Evolutionary conservation across 2,888 invertebrate species (phyloP), one percentile per base, ranked within the genome.

Genomic region (Oeneis ivallda): DNA sequence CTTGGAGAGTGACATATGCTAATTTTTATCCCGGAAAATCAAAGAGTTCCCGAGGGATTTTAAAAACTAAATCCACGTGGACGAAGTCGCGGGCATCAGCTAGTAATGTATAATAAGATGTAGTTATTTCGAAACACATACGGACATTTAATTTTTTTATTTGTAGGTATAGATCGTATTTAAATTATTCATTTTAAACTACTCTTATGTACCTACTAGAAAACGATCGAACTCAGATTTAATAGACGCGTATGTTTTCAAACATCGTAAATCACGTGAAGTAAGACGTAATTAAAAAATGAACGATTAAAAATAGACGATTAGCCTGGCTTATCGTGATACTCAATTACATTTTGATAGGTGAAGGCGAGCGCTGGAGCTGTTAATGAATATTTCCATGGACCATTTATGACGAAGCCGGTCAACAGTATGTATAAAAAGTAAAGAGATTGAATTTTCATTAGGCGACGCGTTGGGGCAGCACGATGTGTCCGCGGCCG

Each of bases 391-490:
- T 72, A 75, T 79, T 81, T 78, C 75, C 74, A 80, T 81, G 79
- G 80, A 79, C 75, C 76, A 76, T 80, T 79, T 76, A 76, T 80
- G 79, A 79, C 76, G 76, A 62, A 71, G 73, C 65, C 66, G 67
- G 73, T 81, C 81, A 78, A 73, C 80, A 77, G 79, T 73, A 73
- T 73, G 70, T 78, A 76, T 76, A 76, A 79, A 85, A 87, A 85
- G 84, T 79, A 82, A 83, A 85, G 77, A 84, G 87, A 89, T 87
- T 79, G 87, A 85, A 86, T 89, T 90, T 90, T 90, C 91, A 92
- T 90, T 90, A 91, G 85, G 81, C 80, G 85, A 88, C 85, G 91
- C 88, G 88, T 87, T 84, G 84, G 86, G 83, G 90, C 89, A 89
- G 90, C 85, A 87, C 90, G 82, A 76, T 80, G 81, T 82, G 83